A percentile compares a stretch with the other conserved stretches of the same genome.
Evolutionary conservation across 2,113 vertebrate genomes (phyloP).

Genomic region (Bubo scandiacus): DNA sequence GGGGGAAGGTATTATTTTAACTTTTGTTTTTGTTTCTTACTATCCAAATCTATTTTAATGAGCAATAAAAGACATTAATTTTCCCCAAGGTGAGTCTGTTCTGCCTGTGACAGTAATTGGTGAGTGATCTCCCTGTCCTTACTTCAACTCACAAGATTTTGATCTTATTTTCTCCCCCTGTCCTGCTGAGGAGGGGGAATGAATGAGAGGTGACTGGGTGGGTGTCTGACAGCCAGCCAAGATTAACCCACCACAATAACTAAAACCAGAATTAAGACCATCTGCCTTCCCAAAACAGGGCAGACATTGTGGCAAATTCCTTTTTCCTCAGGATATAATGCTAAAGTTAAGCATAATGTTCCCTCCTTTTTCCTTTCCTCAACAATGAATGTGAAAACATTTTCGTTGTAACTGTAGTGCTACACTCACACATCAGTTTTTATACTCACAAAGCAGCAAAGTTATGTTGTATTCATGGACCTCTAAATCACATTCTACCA

Average conservation of each 20-base stretch:
- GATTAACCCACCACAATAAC: not conserved
- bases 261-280: not conserved
- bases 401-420: not conserved
- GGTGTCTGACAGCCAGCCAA: not conserved
- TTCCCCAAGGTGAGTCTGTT: too few species aligned
- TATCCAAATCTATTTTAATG: too few species aligned
- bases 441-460: not conserved
- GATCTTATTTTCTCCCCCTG: not conserved
- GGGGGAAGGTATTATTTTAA: not conserved
- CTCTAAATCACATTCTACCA: not conserved
- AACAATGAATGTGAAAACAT: not conserved
- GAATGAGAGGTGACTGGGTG: not conserved
- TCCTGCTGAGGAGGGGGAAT: not conserved
- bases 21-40: not conserved
- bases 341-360: not conserved
- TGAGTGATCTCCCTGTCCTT: not conserved
- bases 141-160: not conserved
- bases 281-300: not conserved
- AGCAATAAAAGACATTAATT: too few species aligned
- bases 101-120: too few species aligned
- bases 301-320: not conserved
- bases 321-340: not conserved
- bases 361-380: not conserved
- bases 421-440: not conserved
- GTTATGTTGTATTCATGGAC: not conserved